Percentiles rank a stretch among this genome's conserved stretches.
Conservation (phyloP, 2,113 vertebrate species). For the Hypanus sabinus region DNA sequence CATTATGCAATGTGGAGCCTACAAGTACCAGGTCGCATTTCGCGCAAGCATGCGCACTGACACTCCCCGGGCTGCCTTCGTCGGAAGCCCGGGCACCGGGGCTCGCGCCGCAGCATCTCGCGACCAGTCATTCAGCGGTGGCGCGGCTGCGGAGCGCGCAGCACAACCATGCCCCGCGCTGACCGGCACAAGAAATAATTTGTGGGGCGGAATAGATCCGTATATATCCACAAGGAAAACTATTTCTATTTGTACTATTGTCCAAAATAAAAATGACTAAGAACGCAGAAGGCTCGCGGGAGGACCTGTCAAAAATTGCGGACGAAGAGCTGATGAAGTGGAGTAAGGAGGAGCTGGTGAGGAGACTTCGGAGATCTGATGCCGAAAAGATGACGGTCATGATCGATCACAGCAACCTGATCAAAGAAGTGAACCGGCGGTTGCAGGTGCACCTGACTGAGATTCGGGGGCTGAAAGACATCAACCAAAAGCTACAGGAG, state of each 20-base stretch:
- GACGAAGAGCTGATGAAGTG: conserved; percentile 86
- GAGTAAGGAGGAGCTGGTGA: conserved; percentile 87
- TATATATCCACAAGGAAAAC: background rate
- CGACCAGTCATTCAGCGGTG: background rate
- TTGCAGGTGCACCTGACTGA: conserved; percentile 91
- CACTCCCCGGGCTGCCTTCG: background rate
- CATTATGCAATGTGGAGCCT: background rate
- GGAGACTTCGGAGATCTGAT: conserved; percentile 78
- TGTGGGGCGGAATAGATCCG: background rate
- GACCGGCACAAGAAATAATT: background rate
- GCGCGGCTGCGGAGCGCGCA: background rate
- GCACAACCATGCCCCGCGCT: background rate
- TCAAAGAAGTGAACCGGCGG: conserved; percentile 91
- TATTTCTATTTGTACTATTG: background rate
- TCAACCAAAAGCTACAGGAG: conserved; percentile 95
- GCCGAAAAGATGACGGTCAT: conserved; percentile 92
- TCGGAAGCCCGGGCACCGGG: too few species aligned
- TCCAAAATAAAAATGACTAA: conserved; percentile 49
- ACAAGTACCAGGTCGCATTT: background rate
- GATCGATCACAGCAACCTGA: conserved; percentile 91
- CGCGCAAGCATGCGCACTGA: background rate
- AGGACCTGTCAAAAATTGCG: conserved; percentile 79
- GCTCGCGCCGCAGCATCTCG: background rate
- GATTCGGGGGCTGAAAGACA: conserved; percentile 90
- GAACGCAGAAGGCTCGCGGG: conserved; percentile 52